Evolutionary conservation across 1,140 invertebrate species (phyloP), one percentile per base, ranked within the genome.

Genomic region (Halictus rubicundus): DNA sequence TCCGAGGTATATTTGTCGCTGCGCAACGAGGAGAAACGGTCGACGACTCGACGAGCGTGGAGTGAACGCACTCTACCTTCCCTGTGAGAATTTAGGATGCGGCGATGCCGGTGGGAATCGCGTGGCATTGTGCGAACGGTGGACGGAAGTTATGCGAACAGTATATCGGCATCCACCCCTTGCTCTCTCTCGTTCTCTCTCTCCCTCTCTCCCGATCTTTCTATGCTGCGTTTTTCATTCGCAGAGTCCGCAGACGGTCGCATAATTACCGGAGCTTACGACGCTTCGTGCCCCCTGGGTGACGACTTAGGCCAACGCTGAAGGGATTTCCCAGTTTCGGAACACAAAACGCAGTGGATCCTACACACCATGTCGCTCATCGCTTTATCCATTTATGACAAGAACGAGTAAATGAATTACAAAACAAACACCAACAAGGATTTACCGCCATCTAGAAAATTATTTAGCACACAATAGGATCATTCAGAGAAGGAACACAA

Each of bases 261-360:
- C 88, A 77, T 85, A 89, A 88, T 88, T 89, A 87, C 81, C 74
- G 83, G 84, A 74, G 68, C 82, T 83, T 83, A 76, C 80, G 88
- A 81, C 83, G 83, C 77, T 81, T 75, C 66, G 82, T 42, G 7
- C 42, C 42, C 39, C 9, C 8, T 42, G 39, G 9, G 12, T 46
- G 42, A 46, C 42, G 42, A 12, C 42, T 46, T 2, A 9, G 10
- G 42, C 42, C 42, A 46, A n/a, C n/a, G n/a, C n/a, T n/a, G n/a
- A n/a, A 32, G 32, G 32, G 32, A 32, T 32, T 32, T 32, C 32
- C 2, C 32, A 5, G 32, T 32, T 32, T 32, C 32, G 5, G 32
- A 5, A 32, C 32, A 32, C 32, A 1, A 32, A 32, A 32, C 32
- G 5, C 5, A 1, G 3, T 5, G 5, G 32, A 32, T 32, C 32